Evolutionary conservation across 1,140 invertebrate genomes (phyloP).

Genomic region (Drosophila novamexicana): DNA sequence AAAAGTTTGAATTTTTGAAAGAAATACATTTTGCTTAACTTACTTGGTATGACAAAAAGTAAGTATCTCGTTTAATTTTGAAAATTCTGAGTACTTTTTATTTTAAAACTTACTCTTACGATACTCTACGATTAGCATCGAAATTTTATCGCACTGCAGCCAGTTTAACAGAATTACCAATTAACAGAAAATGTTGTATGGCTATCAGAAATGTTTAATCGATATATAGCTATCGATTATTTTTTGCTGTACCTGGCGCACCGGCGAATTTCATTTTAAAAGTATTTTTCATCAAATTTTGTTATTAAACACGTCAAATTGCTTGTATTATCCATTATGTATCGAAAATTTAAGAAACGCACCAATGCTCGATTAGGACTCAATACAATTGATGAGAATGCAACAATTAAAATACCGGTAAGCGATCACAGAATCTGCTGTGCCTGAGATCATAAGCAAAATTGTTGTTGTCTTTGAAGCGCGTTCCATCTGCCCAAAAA

Average conservation of each 20-base stretch:
- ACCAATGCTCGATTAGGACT: slow-evolving; percentile 39
- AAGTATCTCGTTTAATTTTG: background rate
- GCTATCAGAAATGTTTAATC: background rate
- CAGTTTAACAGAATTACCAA: background rate
- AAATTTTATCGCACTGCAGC: too few relatives aligned
- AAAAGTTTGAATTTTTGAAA: slow-evolving; percentile 1
- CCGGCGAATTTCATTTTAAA: slow-evolving; percentile 32
- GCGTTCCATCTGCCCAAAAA: slow-evolving; percentile 12
- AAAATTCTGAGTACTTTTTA: background rate
- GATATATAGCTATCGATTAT: slow-evolving; percentile 13
- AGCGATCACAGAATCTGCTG: slow-evolving; percentile 1
- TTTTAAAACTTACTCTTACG: background rate
- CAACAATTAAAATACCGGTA: slow-evolving; percentile 71
- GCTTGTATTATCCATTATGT: slow-evolving; percentile 37
- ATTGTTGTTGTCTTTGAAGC: slow-evolving; percentile 31
- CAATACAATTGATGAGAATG: slow-evolving; percentile 73
- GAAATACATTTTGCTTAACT: background rate
- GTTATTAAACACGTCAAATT: background rate
- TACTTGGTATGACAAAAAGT: too few relatives aligned
- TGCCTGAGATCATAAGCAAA: background rate
- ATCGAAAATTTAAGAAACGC: slow-evolving; percentile 53
- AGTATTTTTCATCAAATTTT: background rate
- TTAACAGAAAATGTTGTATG: background rate
- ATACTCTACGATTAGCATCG: background rate
- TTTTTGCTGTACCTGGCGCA: background rate